Evolutionary conservation across 2,888 invertebrate genomes (phyloP), one percentile per base, ranked within the genome.

Genomic region (Hartigia nigra): DNA sequence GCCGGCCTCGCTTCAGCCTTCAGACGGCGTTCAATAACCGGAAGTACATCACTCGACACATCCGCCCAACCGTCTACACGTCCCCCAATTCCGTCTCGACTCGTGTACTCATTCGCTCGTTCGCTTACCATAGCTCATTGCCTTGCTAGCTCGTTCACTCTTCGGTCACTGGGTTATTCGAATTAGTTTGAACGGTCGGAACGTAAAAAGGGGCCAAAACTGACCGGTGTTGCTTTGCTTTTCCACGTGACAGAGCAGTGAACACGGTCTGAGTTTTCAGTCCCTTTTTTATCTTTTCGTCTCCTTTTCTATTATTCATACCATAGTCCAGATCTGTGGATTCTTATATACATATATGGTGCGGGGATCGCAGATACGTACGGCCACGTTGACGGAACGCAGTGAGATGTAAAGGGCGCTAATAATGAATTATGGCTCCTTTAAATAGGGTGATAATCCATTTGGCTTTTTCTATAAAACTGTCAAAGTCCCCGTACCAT

Each of bases 31-130:
- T 90, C 89, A 88, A 90, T 90, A 90, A 90, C 90, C 90, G 90
- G 90, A 90, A 90, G 90, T 87, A 87, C 89, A 87, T 90, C 88
- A 89, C 89, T 90, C 89, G 88, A 86, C 90, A 88, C 91, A 91
- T 91, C 91, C 91, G 91, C 87, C 87, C 90, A 87, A 88, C 87
- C 82, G 88, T 89, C 89, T 90, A 87, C 88, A 23, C 86, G 87
- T 87, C 89, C 89, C 90, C 89, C 86, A 88, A 89, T 88, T 89
- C 87, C 86, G 85, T 87, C 86, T 88, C 87, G 87, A 83, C 82
- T 82, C 82, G 80, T 34, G 23, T 37, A 34, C 75, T 37, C 74
- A 35, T 74, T 74, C 34, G 35, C 23, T 34, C 74, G 74, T 32
- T 74, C 74, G n/a, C n/a, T 36, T 36, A 72, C 31, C 23, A 55